Evolutionary conservation across 2,888 invertebrate species (phyloP).

Genomic region (Drosophila merina): DNA sequence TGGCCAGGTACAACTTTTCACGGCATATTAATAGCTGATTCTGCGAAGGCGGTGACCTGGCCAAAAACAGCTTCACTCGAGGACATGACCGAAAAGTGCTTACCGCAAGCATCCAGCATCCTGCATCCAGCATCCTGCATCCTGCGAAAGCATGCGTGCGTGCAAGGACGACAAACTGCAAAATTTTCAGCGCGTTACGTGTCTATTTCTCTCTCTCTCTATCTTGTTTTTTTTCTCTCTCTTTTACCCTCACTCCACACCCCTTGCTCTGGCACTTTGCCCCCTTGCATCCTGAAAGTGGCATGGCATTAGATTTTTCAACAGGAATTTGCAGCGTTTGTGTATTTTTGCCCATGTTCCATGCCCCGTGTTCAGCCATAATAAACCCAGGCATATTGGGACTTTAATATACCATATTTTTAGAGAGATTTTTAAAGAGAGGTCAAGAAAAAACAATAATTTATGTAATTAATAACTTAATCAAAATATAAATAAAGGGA

Average conservation of each 20-base stretch:
- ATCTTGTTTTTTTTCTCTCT: not conserved
- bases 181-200: constrained; percentile 64
- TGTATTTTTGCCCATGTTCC: constrained; percentile 47
- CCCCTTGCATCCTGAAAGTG: constrained; percentile 32
- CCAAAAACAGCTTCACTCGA: constrained; percentile 48
- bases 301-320: constrained; percentile 72
- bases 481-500: too few relatives aligned
- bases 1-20: constrained; percentile 42
- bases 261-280: constrained; percentile 6
- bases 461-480: too few relatives aligned
- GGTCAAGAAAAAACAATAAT: too few relatives aligned
- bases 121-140: constrained; percentile 51
- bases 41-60: constrained; percentile 47
- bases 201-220: constrained; percentile 27
- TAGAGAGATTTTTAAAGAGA: too few relatives aligned
- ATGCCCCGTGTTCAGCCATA: constrained; percentile 8
- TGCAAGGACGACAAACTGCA: constrained; percentile 72
- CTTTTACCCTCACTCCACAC: constrained; percentile 4
- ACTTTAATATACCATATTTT: constrained; percentile 12
- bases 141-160: constrained; percentile 66
- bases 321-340: constrained; percentile 66
- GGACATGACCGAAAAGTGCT: constrained; percentile 64
- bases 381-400: constrained; percentile 21
- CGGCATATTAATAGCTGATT: constrained; percentile 53
- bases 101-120: constrained; percentile 64